Conservation (phyloP, 2,888 invertebrate genomes). For the Cryptus viduatorius region DNA sequence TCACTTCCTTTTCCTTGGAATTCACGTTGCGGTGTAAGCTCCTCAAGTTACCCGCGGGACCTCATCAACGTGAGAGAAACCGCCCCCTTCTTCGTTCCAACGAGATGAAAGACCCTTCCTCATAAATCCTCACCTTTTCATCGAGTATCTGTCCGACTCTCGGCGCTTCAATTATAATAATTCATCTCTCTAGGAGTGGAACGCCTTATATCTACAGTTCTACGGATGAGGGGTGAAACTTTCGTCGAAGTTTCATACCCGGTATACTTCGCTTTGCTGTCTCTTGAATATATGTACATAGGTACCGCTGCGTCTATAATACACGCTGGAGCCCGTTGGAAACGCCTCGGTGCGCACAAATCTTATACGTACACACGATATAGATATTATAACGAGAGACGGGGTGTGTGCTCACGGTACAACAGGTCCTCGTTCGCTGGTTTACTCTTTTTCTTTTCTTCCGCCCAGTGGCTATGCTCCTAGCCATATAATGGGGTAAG, state of each 20-base stretch:
- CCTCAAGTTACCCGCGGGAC: slow-evolving; percentile 28
- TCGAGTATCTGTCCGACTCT: slow-evolving; percentile 54
- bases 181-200: slow-evolving; percentile 57
- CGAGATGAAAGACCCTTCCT: slow-evolving; percentile 56
- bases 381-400: slow-evolving; percentile 18
- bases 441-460: slow-evolving; percentile 28
- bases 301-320: slow-evolving; percentile 39
- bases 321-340: slow-evolving; percentile 21
- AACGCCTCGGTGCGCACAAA: slow-evolving; percentile 52
- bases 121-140: slow-evolving; percentile 62
- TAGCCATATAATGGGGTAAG: slow-evolving; percentile 32
- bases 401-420: slow-evolving; percentile 32
- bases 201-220: slow-evolving; percentile 46
- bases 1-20: neutral
- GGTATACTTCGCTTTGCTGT: slow-evolving; percentile 58
- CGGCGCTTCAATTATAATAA: slow-evolving; percentile 66
- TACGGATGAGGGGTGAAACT: slow-evolving; percentile 50
- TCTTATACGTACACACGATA: slow-evolving; percentile 52
- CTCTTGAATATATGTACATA: slow-evolving; percentile 22
- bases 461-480: slow-evolving; percentile 26
- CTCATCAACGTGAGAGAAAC: slow-evolving; percentile 53
- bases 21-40: slow-evolving; percentile 11
- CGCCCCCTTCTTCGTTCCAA: slow-evolving; percentile 29
- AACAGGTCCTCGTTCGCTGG: slow-evolving; percentile 35
- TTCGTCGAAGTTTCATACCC: slow-evolving; percentile 52